These are phyloP conservation scores for Stegophylla sp. DNA, from an alignment of 2,888 invertebrate species.

Conservation along the genomic window DNA sequence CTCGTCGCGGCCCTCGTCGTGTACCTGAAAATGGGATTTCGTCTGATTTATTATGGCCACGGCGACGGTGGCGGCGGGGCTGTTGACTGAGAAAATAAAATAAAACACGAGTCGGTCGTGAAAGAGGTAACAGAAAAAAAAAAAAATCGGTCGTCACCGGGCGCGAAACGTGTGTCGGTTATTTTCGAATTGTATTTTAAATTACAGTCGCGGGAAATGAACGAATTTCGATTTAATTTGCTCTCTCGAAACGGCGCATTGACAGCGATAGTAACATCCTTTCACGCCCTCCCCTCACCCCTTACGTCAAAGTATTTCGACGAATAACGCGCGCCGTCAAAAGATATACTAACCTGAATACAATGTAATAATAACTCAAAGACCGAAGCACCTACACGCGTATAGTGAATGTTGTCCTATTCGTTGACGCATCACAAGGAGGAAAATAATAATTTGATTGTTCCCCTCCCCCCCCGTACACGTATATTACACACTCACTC, in stretches of 20 bases:
- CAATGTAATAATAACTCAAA: too few species aligned
- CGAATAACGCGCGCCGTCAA: too few species aligned
- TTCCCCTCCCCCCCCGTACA: too few species aligned
- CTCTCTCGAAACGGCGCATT: neutral
- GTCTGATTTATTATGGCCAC: conserved; percentile 46
- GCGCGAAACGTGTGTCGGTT: conserved; percentile 15
- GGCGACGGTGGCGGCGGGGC: too few species aligned
- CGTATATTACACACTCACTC: neutral
- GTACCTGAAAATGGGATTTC: conserved; percentile 40
- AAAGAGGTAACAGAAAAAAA: neutral
- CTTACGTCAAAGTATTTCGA: too few species aligned
- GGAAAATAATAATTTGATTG: neutral
- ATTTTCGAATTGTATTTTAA: conserved; percentile 5
- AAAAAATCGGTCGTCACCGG: conserved; percentile 5
- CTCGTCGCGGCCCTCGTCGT: neutral
- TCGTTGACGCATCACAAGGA: too few species aligned
- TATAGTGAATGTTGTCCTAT: too few species aligned
- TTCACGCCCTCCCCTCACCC: neutral
- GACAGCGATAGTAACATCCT: neutral
- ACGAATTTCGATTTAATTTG: conserved; percentile 11
- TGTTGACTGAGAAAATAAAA: conserved; percentile 14
- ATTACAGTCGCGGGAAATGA: neutral
- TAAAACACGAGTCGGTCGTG: neutral
- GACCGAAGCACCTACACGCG: too few species aligned
- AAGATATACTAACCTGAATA: too few species aligned